phyloP scores from a whole-genome alignment of 2,888 invertebrate genomes.

The Perizoma flavofasciatum region DNA sequence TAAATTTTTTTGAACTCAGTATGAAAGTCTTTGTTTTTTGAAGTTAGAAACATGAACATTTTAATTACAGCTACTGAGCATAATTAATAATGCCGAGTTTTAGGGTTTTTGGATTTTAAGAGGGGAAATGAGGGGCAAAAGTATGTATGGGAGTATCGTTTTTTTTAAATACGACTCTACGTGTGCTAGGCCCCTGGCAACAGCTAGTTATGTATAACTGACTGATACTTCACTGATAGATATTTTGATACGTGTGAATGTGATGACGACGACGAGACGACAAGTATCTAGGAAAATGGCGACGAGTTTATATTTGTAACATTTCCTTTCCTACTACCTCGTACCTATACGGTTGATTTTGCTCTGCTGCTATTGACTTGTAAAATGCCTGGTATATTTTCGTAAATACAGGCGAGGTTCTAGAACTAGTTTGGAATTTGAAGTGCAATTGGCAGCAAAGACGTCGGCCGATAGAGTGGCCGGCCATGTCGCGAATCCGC shows the following conservation, averaged over 20 bases:
- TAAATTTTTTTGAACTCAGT: too few species aligned
- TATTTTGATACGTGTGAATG: background rate
- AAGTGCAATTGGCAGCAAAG: slow-evolving; percentile 35
- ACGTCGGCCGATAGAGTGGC: slow-evolving; percentile 52
- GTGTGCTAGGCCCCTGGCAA: too few species aligned
- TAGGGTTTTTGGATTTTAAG: too few species aligned
- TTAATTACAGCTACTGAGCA: too few species aligned
- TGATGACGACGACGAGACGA: background rate
- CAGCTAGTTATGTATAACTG: too few species aligned
- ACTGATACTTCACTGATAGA: too few species aligned
- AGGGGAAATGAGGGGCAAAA: too few species aligned
- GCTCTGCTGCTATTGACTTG: background rate
- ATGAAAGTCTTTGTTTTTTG: too few species aligned
- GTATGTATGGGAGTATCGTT: too few species aligned
- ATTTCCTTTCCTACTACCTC: background rate
- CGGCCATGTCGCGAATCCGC: slow-evolving; percentile 57
- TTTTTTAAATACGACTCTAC: too few species aligned
- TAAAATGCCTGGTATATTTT: slow-evolving; percentile 13
- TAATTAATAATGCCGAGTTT: too few species aligned
- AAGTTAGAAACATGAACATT: too few species aligned
- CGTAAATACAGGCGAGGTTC: slow-evolving; percentile 16
- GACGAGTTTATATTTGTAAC: background rate
- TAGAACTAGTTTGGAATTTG: slow-evolving; percentile 26
- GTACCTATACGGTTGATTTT: slow-evolving; percentile 4
- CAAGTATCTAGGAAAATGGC: background rate